A percentile compares a stretch with the other conserved stretches of the same genome.
phyloP scores from a whole-genome alignment of 2,797 vertebrate species.

The Lacerta viridis region DNA sequence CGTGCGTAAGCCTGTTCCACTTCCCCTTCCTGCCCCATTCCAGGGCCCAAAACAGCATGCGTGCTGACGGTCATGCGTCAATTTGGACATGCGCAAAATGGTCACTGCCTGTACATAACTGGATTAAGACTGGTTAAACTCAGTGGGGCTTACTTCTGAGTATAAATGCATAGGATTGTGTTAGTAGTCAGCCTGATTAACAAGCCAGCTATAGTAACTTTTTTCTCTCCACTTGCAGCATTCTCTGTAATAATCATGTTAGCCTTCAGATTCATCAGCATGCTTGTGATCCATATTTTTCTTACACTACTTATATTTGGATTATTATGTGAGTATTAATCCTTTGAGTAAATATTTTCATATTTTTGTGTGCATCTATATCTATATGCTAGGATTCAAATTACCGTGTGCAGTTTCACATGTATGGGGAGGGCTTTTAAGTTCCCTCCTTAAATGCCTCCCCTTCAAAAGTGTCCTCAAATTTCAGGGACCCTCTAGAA shows the following conservation, averaged over 20 bases:
- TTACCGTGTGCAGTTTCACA: neutral
- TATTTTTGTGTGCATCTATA: neutral
- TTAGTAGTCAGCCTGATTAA: neutral
- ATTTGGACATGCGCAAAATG: too few relatives aligned
- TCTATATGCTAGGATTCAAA: neutral
- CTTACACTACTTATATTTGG: slow-evolving; percentile 79
- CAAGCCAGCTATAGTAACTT: neutral
- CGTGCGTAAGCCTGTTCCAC: too few relatives aligned
- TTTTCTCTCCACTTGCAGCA: slow-evolving; percentile 72
- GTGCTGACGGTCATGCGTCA: too few relatives aligned
- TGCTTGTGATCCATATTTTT: slow-evolving; percentile 79
- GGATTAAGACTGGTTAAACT: neutral
- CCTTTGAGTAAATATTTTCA: neutral
- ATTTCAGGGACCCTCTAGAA: neutral
- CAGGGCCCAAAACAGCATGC: too few relatives aligned
- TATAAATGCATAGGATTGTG: neutral
- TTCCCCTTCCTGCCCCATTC: too few relatives aligned
- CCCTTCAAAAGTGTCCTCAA: neutral
- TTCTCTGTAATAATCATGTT: slow-evolving; percentile 78
- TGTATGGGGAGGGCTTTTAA: neutral
- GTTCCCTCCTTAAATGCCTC: too few relatives aligned
- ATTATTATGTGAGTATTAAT: slow-evolving; percentile 81
- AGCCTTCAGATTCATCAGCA: slow-evolving; percentile 78
- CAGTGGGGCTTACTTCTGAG: neutral
- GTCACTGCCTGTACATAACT: neutral